Evolutionary conservation across 2,113 vertebrate species (phyloP).

Genomic region (Lampris incognitus): DNA sequence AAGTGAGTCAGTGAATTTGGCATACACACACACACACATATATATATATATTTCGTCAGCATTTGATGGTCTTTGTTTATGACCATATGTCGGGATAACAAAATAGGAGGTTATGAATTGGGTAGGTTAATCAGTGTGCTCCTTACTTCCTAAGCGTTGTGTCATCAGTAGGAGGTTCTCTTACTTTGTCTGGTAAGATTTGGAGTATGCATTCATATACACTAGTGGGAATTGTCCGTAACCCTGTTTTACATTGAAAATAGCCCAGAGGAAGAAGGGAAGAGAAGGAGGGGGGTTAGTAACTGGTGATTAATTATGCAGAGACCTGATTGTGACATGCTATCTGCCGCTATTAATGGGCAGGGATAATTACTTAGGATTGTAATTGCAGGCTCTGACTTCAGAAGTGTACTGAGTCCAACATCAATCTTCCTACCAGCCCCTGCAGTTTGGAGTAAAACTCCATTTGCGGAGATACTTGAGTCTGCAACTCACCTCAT

Average conservation of each 20-base stretch:
- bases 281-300: constrained; percentile 45
- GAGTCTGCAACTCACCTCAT: constrained; percentile 59
- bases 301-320: constrained; percentile 93
- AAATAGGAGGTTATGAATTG: constrained; percentile 64
- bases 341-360: constrained; percentile 97
- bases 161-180: constrained; percentile 92
- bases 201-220: constrained; percentile 91
- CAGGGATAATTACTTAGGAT: constrained; percentile 95
- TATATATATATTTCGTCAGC: constrained; percentile 36
- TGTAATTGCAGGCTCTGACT: constrained; percentile 93
- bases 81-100: constrained; percentile 51
- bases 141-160: constrained; percentile 89
- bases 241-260: constrained; percentile 95
- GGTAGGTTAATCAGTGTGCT: constrained; percentile 74
- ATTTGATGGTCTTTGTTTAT: constrained; percentile 37
- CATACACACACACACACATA: too few relatives aligned
- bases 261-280: constrained; percentile 88
- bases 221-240: constrained; percentile 94
- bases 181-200: constrained; percentile 94
- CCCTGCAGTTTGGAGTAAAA: constrained; percentile 89
- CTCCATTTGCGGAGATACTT: constrained; percentile 87
- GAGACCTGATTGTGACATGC: constrained; percentile 91
- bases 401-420: constrained; percentile 86
- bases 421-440: constrained; percentile 94
- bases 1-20: constrained; percentile 22